Base-by-base conservation (phyloP, 2,888 invertebrate genomes). In the Drosophila eohydei region DNA sequence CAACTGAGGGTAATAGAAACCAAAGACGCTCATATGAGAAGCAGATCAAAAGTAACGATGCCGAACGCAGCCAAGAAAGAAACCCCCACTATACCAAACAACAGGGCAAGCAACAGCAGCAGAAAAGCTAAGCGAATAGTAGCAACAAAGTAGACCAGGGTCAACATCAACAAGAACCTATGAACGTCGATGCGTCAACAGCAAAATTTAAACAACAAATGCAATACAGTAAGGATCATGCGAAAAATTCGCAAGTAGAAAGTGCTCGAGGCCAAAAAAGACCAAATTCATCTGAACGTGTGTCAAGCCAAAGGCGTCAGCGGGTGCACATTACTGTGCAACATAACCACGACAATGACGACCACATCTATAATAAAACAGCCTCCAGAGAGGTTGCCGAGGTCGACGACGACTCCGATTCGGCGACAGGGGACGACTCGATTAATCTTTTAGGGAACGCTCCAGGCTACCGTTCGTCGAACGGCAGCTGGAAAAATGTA, bases 331-430 rank as follows among this genome's bases (percentile, higher is more conserved):
- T 2, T 12, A 46, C 46, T 46, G 46, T 46, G 46, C 46, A 46
- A 46, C 46, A 46, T 11, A 46, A 26, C 46, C 12, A 4, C 46
- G 46, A 46, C 26, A 46, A 46, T 46, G 26, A 28, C 12, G 28
- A 46, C 46, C 46, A 28, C 0, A 12, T 28, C 46, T 46, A 46
- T 46, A 46, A 28, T 28, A 46, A 46, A 26, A 21, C 11, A 6
- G 14, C 46, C 46, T 46, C 28, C 46, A 46, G 12, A 11, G 46
- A 46, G 46, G 28, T 46, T 46, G 46, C 46, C 14, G 46, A 28
- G 46, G 14, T 46, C 46, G 46, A 21, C 3, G 46, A 28, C 46
- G 28, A 43, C 43, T 43, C 16, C 43, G 43, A 43, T 11, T 43
- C 16, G 7, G 43, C 43, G 9, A 11, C 38, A 8, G 43, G 43